These are phyloP conservation scores for Aspidiotus rigidus DNA, from an alignment of 2,888 invertebrate species.

Conservation along the genomic window DNA sequence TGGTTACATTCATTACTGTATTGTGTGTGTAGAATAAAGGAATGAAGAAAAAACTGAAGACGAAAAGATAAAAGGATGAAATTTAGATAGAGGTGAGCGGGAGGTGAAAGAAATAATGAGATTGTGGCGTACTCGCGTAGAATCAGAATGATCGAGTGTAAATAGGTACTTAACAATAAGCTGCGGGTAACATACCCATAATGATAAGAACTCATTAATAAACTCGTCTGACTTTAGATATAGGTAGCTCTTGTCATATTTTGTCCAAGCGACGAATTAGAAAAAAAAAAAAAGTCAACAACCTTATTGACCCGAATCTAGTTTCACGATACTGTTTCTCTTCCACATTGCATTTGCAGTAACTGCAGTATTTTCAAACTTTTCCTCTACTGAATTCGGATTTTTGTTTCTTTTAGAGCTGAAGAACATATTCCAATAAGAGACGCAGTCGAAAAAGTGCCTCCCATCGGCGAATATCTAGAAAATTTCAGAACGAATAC, in stretches of 20 bases:
- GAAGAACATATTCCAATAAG: constrained; percentile 54
- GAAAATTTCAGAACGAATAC: constrained; percentile 15
- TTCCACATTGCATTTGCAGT: too few relatives aligned
- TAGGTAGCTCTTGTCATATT: not conserved
- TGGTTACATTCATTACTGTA: too few relatives aligned
- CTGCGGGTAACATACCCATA: not conserved
- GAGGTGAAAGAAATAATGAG: too few relatives aligned
- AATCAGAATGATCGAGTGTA: too few relatives aligned
- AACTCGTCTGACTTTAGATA: not conserved
- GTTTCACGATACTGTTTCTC: not conserved
- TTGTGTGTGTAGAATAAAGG: too few relatives aligned
- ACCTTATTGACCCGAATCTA: not conserved
- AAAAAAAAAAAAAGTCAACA: not conserved
- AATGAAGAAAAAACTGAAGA: too few relatives aligned
- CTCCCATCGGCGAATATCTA: constrained; percentile 17
- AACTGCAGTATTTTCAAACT: too few relatives aligned
- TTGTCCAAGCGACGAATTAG: not conserved
- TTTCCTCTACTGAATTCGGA: too few relatives aligned
- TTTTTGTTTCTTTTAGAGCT: constrained; percentile 42
- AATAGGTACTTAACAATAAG: not conserved
- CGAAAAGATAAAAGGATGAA: too few relatives aligned
- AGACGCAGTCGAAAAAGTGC: constrained; percentile 56
- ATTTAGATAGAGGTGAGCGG: too few relatives aligned
- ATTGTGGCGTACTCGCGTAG: too few relatives aligned
- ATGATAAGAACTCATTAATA: not conserved